Evolutionary conservation across 2,797 vertebrate genomes (phyloP), one percentile per base, ranked within the genome.

Genomic region (Atherinosoma microstoma): DNA sequence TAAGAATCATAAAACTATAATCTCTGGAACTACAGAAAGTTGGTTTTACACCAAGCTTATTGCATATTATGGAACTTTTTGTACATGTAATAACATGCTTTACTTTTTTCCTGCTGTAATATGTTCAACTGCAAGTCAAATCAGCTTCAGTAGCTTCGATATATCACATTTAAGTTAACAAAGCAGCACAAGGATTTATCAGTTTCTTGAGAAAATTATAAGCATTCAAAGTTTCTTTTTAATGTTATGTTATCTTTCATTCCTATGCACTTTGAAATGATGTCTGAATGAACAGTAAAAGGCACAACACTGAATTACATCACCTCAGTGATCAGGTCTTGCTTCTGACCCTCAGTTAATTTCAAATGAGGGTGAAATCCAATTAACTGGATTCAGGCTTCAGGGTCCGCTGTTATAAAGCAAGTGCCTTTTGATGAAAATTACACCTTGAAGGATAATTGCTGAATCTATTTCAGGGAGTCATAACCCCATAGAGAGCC

Each of bases 381-480:
- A 88, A 79, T 88, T 86, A 90, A 89, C 74, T 88, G 73, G 73
- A 84, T 81, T 78, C 54, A 76, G 36, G 77, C 83, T 89, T 73
- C 60, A 58, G 84, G 79, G 83, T 84, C 13, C n/a, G 49, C n/a
- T 30, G 3, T 70, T 68, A 77, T 74, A 64, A 54, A 65, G 62
- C 45, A 53, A 63, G 74, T 79, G 65, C 68, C 65, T 78, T 79
- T 64, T 34, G 49, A 78, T 79, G 64, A 73, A 87, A 83, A 84
- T 84, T 67, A 82, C 61, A 80, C 76, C 73, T 85, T 67, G 29
- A 65, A 83, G 76, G 73, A 78, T 83, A 82, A 80, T 84, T 67
- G 11, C n/a, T 54, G 53, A 84, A 76, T 82, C 63, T 76, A 58
- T 83, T 87, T 80, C 7, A 36, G 62, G 61, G 15, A 54, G 73